Evolutionary conservation across 1,140 invertebrate species (phyloP).

Genomic region (Zaprionus kolodkinae): DNA sequence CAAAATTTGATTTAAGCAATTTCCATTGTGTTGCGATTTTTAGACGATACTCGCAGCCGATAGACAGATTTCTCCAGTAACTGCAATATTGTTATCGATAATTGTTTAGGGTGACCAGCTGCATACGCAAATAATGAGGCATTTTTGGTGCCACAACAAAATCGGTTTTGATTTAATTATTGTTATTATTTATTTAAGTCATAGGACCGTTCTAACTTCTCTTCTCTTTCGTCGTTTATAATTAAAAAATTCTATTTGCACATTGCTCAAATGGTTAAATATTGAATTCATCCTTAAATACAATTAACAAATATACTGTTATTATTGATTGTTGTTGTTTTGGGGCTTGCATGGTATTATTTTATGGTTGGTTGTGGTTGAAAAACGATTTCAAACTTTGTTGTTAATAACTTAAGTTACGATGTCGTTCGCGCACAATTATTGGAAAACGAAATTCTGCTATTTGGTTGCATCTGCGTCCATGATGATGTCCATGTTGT

Average conservation of each 20-base stretch:
- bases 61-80: neutral
- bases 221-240: conserved; percentile 35
- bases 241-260: conserved; percentile 56
- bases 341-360: conserved; percentile 5
- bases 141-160: neutral
- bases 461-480: conserved; percentile 52
- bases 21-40: conserved; percentile 21
- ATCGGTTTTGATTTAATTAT: neutral
- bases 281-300: conserved; percentile 65
- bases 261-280: conserved; percentile 58
- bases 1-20: conserved; percentile 15
- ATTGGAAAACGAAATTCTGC: conserved; percentile 74
- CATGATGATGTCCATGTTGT: conserved; percentile 31
- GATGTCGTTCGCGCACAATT: neutral
- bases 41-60: neutral
- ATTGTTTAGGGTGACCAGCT: neutral
- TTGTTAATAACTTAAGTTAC: conserved; percentile 46
- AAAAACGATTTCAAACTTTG: conserved; percentile 2
- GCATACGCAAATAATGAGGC: neutral
- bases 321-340: conserved; percentile 38
- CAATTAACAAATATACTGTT: conserved; percentile 73
- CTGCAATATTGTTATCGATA: neutral
- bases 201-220: neutral
- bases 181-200: conserved; percentile 8
- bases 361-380: neutral